phyloP scores from a whole-genome alignment of 2,113 vertebrate species.

The Hemibagrus wyckioides region DNA sequence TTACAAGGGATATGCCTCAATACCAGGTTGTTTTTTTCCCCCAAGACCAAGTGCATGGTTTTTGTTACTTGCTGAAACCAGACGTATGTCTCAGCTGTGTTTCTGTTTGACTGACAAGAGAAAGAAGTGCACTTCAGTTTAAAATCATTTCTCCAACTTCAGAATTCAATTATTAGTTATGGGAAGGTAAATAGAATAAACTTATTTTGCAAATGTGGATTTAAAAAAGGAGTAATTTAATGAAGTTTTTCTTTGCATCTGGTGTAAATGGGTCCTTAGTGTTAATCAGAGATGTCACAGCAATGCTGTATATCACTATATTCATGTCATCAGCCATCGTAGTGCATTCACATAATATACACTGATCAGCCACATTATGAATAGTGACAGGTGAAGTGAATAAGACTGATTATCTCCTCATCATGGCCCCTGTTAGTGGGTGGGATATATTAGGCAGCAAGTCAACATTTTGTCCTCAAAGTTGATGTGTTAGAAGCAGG shows the following conservation, averaged over 20 bases:
- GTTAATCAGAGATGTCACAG: neutral
- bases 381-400: too few relatives aligned
- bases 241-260: neutral
- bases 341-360: neutral
- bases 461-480: too few relatives aligned
- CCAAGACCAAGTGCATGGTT: neutral
- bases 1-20: neutral
- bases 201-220: too few relatives aligned
- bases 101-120: neutral
- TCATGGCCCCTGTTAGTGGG: too few relatives aligned
- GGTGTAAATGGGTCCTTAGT: neutral
- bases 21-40: neutral
- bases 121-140: neutral
- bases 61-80: neutral
- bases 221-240: neutral
- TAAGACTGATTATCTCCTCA: too few relatives aligned
- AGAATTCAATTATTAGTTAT: neutral
- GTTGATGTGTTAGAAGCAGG: too few relatives aligned
- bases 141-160: neutral
- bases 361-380: too few relatives aligned
- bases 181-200: neutral
- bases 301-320: neutral
- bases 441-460: too few relatives aligned
- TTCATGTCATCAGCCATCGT: neutral
- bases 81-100: neutral